These are phyloP conservation scores for Tursiops truncatus DNA, from an alignment of 2,113 vertebrate genomes.

Conservation along the genomic window DNA sequence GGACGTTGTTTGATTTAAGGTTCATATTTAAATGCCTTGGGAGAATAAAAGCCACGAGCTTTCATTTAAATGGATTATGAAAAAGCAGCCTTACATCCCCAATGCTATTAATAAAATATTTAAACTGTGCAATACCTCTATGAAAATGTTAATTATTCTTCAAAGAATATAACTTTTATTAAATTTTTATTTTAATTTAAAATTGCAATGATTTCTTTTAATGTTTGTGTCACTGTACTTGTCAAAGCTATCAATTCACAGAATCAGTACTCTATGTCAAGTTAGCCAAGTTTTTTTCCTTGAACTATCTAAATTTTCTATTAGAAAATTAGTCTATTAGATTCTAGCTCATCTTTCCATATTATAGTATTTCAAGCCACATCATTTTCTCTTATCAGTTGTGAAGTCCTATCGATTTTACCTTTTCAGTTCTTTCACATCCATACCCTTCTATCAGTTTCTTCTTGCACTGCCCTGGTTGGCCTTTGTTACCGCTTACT, in stretches of 20 bases:
- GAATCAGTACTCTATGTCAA: background rate
- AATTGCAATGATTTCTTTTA: slow-evolving; percentile 38
- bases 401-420: background rate
- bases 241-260: slow-evolving; percentile 40
- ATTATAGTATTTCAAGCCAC: background rate
- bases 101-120: slow-evolving; percentile 48
- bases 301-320: background rate
- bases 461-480: background rate
- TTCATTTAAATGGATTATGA: slow-evolving; percentile 41
- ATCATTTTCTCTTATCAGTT: background rate
- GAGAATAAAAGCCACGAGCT: slow-evolving; percentile 17
- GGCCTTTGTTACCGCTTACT: background rate
- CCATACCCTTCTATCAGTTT: background rate
- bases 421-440: background rate
- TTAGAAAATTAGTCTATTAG: slow-evolving; percentile 31
- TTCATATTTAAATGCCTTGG: background rate
- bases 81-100: background rate
- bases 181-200: slow-evolving; percentile 53
- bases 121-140: slow-evolving; percentile 6
- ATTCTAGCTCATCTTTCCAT: background rate
- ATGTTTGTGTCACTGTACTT: background rate
- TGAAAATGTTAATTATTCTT: slow-evolving; percentile 40
- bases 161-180: slow-evolving; percentile 41
- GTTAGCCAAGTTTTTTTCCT: background rate
- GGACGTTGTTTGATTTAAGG: background rate